Conservation (phyloP, 2,113 vertebrate species). For the Fukomys damarensis region DNA sequence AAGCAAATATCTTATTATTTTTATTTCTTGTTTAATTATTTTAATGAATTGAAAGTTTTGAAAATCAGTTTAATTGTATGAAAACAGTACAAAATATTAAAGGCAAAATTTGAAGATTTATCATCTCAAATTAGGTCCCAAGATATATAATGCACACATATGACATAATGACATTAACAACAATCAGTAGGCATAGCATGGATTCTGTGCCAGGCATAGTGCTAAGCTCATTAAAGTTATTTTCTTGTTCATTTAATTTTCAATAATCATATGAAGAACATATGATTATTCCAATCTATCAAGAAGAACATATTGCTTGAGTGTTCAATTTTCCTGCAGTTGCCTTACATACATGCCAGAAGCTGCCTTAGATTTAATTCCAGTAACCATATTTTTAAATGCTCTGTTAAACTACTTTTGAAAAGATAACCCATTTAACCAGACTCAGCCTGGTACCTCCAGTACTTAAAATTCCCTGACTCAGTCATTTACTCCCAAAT, state of each 20-base stretch:
- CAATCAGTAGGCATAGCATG: not conserved
- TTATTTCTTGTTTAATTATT: not conserved
- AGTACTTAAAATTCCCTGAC: not conserved
- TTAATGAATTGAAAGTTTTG: not conserved
- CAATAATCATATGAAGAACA: not conserved
- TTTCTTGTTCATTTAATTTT: not conserved
- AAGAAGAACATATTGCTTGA: not conserved
- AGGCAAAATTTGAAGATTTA: not conserved
- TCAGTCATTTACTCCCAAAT: not conserved
- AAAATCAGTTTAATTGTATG: not conserved
- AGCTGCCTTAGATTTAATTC: not conserved
- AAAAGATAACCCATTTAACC: not conserved
- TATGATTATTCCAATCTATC: not conserved
- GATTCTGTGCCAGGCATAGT: not conserved
- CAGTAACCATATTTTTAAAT: not conserved
- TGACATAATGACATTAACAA: not conserved
- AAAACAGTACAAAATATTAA: not conserved
- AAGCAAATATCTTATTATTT: not conserved
- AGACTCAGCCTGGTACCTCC: not conserved
- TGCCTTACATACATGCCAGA: not conserved
- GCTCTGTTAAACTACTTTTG: not conserved
- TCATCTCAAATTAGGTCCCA: not conserved
- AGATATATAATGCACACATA: fast-evolving
- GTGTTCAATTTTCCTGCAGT: slow-evolving; percentile 8
- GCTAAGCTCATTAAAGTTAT: not conserved